phyloP scores from a whole-genome alignment of 2,888 invertebrate species.

The Blastobasis adustella region DNA sequence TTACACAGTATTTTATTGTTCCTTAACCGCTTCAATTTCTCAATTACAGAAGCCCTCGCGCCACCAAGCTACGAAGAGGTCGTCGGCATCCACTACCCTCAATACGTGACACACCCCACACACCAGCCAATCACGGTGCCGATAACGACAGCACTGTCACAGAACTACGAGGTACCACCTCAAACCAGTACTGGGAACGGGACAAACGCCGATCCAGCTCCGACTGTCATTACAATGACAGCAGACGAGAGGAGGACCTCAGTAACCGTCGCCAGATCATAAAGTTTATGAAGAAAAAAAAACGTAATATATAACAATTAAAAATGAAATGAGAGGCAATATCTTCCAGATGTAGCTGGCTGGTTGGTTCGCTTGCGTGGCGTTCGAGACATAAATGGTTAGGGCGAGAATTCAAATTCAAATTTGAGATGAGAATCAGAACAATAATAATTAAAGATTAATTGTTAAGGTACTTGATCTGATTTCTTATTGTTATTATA shows the following conservation, averaged over 20 bases:
- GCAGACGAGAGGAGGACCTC: conserved; percentile 32
- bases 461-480: too few relatives aligned
- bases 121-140: conserved; percentile 55
- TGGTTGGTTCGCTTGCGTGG: too few relatives aligned
- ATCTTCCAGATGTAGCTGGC: too few relatives aligned
- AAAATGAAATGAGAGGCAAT: too few relatives aligned
- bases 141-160: conserved; percentile 47
- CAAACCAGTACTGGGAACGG: conserved; percentile 12
- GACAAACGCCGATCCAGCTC: conserved; percentile 1
- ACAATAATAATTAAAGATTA: too few relatives aligned
- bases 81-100: conserved; percentile 60
- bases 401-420: too few relatives aligned
- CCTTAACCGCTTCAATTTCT: conserved; percentile 1
- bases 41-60: conserved; percentile 60
- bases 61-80: conserved; percentile 69
- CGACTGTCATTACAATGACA: conserved; percentile 31
- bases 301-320: too few relatives aligned
- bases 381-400: too few relatives aligned
- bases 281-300: conserved; percentile 19
- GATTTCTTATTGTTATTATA: too few relatives aligned
- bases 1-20: too few relatives aligned
- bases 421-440: too few relatives aligned
- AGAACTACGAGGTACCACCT: conserved; percentile 15
- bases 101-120: conserved; percentile 24
- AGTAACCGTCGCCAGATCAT: conserved; percentile 30